Evolutionary conservation across 2,888 invertebrate species (phyloP).

Genomic region (Caenorhabditis sp.): DNA sequence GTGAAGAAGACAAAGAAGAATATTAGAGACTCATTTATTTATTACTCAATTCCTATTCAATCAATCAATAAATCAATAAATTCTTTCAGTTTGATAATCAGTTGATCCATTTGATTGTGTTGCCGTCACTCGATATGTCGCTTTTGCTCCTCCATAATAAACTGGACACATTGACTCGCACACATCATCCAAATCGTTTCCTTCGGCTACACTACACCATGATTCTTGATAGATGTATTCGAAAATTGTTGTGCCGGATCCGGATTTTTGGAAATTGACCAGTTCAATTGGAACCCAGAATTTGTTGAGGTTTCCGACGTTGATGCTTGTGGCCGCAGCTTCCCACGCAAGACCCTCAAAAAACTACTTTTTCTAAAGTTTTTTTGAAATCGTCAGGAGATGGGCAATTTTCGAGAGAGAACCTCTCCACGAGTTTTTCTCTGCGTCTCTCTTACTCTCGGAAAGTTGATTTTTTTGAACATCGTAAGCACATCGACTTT

Average conservation of each 20-base stretch:
- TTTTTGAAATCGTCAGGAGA: too few species aligned
- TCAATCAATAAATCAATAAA: too few species aligned
- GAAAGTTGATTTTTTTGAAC: too few species aligned
- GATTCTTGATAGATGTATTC: slow-evolving; percentile 48
- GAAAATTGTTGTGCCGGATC: slow-evolving; percentile 29
- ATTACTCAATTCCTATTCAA: too few species aligned
- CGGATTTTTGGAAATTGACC: slow-evolving; percentile 15
- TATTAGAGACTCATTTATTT: background rate
- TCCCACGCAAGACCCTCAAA: slow-evolving; percentile 47
- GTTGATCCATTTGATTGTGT: slow-evolving; percentile 30
- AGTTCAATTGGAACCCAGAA: slow-evolving; percentile 48
- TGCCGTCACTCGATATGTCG: slow-evolving; percentile 39
- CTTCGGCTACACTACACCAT: slow-evolving; percentile 46
- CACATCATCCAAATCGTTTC: slow-evolving; percentile 53
- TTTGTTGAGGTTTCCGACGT: slow-evolving; percentile 37
- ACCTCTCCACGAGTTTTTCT: too few species aligned
- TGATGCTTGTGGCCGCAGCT: slow-evolving; percentile 47
- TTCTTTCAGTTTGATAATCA: slow-evolving; percentile 22
- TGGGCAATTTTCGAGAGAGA: too few species aligned
- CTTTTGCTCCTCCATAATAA: slow-evolving; percentile 46
- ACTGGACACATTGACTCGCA: slow-evolving; percentile 55
- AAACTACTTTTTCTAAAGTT: too few species aligned
- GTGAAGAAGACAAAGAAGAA: slow-evolving; percentile 7
- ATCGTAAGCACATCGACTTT: too few species aligned
- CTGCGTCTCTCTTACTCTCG: too few species aligned